Base-by-base conservation (phyloP, 2,113 vertebrate species). In the Egretta garzetta region DNA sequence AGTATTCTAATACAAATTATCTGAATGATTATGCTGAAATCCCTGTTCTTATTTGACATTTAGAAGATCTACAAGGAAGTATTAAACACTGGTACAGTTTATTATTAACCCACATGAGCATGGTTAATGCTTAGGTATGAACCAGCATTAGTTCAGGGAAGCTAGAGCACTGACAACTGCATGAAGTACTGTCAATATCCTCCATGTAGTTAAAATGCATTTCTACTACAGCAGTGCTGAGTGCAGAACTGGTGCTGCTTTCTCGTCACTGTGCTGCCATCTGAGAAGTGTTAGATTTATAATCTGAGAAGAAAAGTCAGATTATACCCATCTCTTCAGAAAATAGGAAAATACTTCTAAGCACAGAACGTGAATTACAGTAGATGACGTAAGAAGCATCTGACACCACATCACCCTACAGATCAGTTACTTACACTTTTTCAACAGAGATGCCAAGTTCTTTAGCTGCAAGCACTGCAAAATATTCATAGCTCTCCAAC, bases 401-500 rank as follows among this genome's bases (percentile, higher is more conserved):
- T 94, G 70, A 70, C 15, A 79, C 52, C 14, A 2, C 28, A 59
- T n/a, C 55, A 56, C 47, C 52, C n/a, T n/a, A 92, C 45, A 94
- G 33, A 76, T 59, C 14, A 79, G 35, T 67, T 91, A 93, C 99
- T 99, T 98, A 99, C 99, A 99, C 98, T 98, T 98, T 98, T 93
- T 97, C 97, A 92, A 99, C 33, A 68, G 94, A 98, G 81, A 99
- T 97, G 56, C 98, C 99, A 84, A 99, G 98, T 96, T 99, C 99
- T 88, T 99, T 98, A 37, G 99, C 99, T 71, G 99, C 98, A 97
- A 99, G 98, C 37, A 99, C 98, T 9, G 98, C 98, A 73, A 99
- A 99, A 88, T 99, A 99, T 87, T 99, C 99, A 18, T 99, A 99
- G 96, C 99, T 99, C 97, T 99, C 98, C 98, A 99, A 95, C 35